Evolutionary conservation across 2,113 vertebrate species (phyloP).

Genomic region (Dasyprocta punctata): DNA sequence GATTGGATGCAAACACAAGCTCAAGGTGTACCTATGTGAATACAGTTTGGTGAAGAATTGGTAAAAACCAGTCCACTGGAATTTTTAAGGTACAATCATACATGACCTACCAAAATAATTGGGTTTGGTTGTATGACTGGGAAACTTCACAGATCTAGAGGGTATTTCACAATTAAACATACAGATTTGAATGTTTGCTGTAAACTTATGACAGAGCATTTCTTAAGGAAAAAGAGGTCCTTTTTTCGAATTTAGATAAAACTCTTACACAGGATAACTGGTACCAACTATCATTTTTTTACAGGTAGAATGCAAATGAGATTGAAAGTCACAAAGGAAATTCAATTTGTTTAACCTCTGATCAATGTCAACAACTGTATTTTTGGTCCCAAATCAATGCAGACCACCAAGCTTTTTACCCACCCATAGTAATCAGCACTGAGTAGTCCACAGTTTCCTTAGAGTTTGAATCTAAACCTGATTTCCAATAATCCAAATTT

Average conservation of each 20-base stretch:
- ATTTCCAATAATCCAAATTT: neutral
- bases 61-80: neutral
- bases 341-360: neutral
- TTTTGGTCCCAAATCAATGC: neutral
- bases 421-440: neutral
- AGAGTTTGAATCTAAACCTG: neutral
- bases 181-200: neutral
- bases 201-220: neutral
- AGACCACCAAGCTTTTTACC: neutral
- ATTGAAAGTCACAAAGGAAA: neutral
- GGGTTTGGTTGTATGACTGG: neutral
- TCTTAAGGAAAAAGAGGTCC: neutral
- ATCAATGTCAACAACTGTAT: neutral
- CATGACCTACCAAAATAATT: neutral
- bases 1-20: neutral
- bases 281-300: neutral
- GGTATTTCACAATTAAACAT: neutral
- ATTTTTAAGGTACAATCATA: neutral
- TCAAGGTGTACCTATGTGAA: neutral
- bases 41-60: neutral
- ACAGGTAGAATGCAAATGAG: neutral
- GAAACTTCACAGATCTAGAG: neutral
- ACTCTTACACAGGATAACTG: neutral
- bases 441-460: neutral
- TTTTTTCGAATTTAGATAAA: conserved; percentile 12